A percentile compares a stretch with the other conserved stretches of the same genome.
phyloP scores from a whole-genome alignment of 2,888 invertebrate species.

The Spilosoma lubricipeda region DNA sequence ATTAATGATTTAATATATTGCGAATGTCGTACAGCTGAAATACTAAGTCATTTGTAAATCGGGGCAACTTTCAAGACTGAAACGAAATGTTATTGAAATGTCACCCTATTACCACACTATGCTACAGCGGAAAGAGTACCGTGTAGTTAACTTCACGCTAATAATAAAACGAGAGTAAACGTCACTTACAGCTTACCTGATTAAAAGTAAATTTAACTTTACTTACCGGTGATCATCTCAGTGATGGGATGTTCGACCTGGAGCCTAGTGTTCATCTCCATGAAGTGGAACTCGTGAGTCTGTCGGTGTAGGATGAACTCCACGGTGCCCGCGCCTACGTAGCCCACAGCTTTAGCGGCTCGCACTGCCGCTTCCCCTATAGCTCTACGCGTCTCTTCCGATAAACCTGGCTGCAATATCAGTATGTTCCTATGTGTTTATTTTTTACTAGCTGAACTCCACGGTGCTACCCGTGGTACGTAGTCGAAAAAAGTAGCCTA shows the following conservation, averaged over 20 bases:
- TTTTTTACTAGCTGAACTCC: neutral
- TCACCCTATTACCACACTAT: too few relatives aligned
- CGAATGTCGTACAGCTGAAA: too few relatives aligned
- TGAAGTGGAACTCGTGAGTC: conserved; percentile 97
- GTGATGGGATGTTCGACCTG: conserved; percentile 99
- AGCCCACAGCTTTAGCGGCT: conserved; percentile 97
- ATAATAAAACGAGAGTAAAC: neutral
- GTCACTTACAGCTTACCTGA: neutral
- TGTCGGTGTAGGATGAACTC: conserved; percentile 97
- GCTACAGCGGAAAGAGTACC: too few relatives aligned
- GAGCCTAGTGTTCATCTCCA: conserved; percentile 99
- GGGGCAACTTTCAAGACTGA: too few relatives aligned
- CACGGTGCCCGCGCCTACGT: conserved; percentile 99
- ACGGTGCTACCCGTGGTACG: too few relatives aligned
- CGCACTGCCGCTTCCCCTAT: conserved; percentile 96
- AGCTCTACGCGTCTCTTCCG: conserved; percentile 90
- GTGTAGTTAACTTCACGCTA: too few relatives aligned
- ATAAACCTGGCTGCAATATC: conserved; percentile 91
- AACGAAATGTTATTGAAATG: too few relatives aligned
- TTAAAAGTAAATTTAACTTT: neutral
- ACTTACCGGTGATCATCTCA: conserved; percentile 96
- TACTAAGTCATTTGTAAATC: too few relatives aligned
- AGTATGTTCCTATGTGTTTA: too few relatives aligned
- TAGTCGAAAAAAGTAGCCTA: too few relatives aligned
- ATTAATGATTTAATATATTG: too few relatives aligned